Conservation (phyloP, 1,140 invertebrate genomes). For the Latrodectus geometricus region DNA sequence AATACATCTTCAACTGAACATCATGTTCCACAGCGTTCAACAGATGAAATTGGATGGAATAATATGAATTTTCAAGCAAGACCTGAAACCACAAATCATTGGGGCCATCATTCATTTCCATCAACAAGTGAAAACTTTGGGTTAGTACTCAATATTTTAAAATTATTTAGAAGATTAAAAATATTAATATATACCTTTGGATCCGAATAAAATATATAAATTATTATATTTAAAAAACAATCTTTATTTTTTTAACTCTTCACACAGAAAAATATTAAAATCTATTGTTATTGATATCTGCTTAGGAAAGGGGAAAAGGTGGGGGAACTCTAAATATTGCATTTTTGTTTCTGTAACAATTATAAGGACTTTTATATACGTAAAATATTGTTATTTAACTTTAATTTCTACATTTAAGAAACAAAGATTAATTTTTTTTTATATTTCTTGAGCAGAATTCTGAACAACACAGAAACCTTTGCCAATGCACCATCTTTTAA, state of each 20-base stretch:
- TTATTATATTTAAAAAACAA: no score
- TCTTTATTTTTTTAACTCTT: no score
- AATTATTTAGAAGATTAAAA: no score
- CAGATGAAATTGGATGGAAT: constrained; percentile 14
- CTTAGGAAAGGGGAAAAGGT: no score
- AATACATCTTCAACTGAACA: constrained; percentile 14
- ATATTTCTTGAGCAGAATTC: constrained; percentile 22
- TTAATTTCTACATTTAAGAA: not conserved
- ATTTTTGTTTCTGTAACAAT: no score
- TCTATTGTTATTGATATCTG: no score
- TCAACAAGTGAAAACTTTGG: constrained; percentile 45
- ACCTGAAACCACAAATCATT: not conserved
- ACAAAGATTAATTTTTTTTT: not conserved
- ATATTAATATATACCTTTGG: no score
- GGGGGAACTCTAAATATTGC: no score
- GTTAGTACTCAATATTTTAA: constrained; percentile 7
- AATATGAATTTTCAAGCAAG: not conserved
- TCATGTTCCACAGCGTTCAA: constrained; percentile 25
- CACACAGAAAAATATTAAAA: no score
- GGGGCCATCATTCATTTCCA: constrained; percentile 32
- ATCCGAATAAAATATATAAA: no score
- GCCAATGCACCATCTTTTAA: constrained; percentile 18
- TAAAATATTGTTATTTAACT: no score
- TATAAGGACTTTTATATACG: no score
- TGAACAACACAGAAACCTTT: constrained; percentile 38